Percentiles rank a stretch among this genome's conserved stretches.
Evolutionary conservation across 92 coral and sea anemone genomes (phyloP).

Genomic region (Nematostella vectensis): DNA sequence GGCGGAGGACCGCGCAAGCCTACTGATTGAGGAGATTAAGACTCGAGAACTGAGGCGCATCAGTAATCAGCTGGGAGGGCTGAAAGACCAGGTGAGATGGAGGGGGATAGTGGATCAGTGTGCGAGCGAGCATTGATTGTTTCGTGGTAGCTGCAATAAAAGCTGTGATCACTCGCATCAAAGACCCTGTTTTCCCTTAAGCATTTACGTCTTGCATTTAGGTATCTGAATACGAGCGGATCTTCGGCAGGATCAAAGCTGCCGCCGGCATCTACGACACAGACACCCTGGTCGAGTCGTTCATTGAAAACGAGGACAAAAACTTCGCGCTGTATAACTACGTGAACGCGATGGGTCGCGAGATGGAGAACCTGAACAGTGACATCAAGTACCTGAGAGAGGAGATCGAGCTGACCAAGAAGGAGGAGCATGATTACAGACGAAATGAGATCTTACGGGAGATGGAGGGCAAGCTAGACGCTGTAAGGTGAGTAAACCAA

Average conservation of each 20-base stretch:
- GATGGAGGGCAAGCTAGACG: slow-evolving; percentile 44
- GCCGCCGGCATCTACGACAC: slow-evolving; percentile 87
- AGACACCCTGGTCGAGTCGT: slow-evolving; percentile 61
- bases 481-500: no score
- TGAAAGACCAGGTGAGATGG: slow-evolving; percentile 62
- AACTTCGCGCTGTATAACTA: slow-evolving; percentile 97
- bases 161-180: no score
- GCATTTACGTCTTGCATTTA: no score
- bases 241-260: slow-evolving; percentile 74
- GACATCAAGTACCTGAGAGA: slow-evolving; percentile 57
- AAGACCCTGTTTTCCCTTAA: no score
- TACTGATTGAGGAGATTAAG: slow-evolving; percentile 60
- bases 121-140: no score
- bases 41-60: slow-evolving; percentile 48
- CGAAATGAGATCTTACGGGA: slow-evolving; percentile 71
- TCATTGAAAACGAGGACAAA: slow-evolving; percentile 86
- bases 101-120: no score
- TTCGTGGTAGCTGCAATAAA: no score
- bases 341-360: slow-evolving; percentile 73
- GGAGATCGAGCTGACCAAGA: slow-evolving; percentile 60
- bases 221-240: slow-evolving; percentile 65
- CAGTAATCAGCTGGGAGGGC: slow-evolving; percentile 48
- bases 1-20: slow-evolving; percentile 70
- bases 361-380: slow-evolving; percentile 74
- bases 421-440: slow-evolving; percentile 55